A percentile compares a stretch with the other conserved stretches of the same genome.
phyloP scores from a whole-genome alignment of 2,797 vertebrate species.

The Pseudocheirus occidentalis region DNA sequence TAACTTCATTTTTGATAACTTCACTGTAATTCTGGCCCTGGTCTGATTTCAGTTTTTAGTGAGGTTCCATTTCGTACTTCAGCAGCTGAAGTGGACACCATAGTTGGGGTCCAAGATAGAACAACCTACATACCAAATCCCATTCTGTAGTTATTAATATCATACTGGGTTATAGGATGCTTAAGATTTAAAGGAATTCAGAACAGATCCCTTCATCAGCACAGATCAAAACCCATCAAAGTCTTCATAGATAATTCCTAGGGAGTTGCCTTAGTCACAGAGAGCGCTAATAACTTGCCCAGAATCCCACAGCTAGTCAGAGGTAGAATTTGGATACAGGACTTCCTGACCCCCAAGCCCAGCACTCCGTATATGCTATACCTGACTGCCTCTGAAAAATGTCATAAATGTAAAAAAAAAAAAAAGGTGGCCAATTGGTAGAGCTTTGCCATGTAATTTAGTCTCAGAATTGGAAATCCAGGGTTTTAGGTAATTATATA shows the following conservation, averaged over 20 bases:
- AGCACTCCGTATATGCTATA: neutral
- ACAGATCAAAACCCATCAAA: neutral
- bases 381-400: neutral
- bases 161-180: neutral
- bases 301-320: slow-evolving; percentile 44
- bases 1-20: neutral
- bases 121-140: neutral
- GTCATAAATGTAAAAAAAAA: neutral
- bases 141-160: neutral
- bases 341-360: neutral
- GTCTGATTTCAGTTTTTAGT: slow-evolving; percentile 18
- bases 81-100: neutral
- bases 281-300: slow-evolving; percentile 47
- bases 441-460: neutral
- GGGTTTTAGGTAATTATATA: neutral
- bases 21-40: slow-evolving; percentile 29
- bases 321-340: slow-evolving; percentile 53
- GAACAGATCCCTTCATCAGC: neutral
- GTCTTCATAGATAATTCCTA: neutral
- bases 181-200: neutral
- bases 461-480: neutral
- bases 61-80: slow-evolving; percentile 30
- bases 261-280: slow-evolving; percentile 11
- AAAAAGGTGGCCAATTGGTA: neutral
- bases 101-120: neutral